Evolutionary conservation across 1,140 invertebrate species (phyloP), one percentile per base, ranked within the genome.

Genomic region (Drosophila erecta): DNA sequence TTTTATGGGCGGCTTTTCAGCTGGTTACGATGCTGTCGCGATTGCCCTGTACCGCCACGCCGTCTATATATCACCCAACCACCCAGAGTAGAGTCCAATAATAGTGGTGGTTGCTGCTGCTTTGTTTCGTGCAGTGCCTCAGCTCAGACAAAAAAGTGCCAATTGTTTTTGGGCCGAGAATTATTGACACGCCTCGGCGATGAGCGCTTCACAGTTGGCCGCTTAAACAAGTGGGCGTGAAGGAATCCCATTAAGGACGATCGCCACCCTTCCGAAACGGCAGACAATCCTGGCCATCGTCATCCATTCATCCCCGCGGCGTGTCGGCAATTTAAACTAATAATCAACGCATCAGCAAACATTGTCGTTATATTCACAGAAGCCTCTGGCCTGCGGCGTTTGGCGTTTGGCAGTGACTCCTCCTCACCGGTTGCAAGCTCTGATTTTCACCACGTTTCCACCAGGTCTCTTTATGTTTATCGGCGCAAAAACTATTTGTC

Each of bases 331-430:
- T 91, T 91, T 91, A 91, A 91, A 84, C 90, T 90, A 91, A 91
- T 91, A 91, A 91, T 91, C 76, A 87, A 87, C 90, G 90, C 90
- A 91, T 91, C 90, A 90, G 81, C 71, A 87, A 87, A 91, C 90
- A 90, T 85, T 87, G 84, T 87, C 84, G 84, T 87, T 89, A 87
- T 80, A 89, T 87, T 89, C 83, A 89, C 64, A 50, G 40, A 40
- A 40, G 66, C 81, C 76, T 71, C 59, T 24, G 24, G 24, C 24
- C 76, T 70, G 64, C 61, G 79, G 57, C 65, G 67, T 38, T 69
- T 65, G 79, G 57, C 65, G 67, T 38, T 69, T 67, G 71, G 65
- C 50, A 66, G 56, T 66, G 84, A 89, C 50, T 79, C 71, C 50
- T 79, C 71, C 27, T 77, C 67, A 57, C 79, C 89, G 84, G 89